A percentile compares a stretch with the other conserved stretches of the same genome.
Evolutionary conservation across 2,797 vertebrate genomes (phyloP).

Genomic region (Pteronotus mesoamericanus): DNA sequence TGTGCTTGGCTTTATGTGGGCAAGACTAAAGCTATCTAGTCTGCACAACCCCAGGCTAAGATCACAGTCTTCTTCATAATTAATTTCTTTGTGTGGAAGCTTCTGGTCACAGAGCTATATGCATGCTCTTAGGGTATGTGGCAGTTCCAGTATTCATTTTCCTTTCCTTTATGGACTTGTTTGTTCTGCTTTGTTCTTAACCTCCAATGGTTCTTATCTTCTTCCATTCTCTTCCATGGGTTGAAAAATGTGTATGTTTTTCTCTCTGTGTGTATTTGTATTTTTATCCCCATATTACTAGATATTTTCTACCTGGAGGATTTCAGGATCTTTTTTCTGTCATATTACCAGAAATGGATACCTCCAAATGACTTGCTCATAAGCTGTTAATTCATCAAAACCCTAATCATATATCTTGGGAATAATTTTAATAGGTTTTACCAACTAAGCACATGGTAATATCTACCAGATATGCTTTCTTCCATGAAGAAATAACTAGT

Average conservation of each 20-base stretch:
- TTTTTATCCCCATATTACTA: background rate
- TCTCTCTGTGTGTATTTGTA: background rate
- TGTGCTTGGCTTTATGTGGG: background rate
- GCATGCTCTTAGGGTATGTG: no score
- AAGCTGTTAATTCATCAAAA: background rate
- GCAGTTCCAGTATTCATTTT: background rate
- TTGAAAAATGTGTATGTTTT: background rate
- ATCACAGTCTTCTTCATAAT: background rate
- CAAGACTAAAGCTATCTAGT: background rate
- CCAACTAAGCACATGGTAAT: background rate
- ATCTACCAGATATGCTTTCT: background rate
- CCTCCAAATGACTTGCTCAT: background rate
- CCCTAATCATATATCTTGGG: background rate
- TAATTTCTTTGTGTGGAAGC: background rate
- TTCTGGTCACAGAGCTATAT: background rate
- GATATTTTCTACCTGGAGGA: background rate
- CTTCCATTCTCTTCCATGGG: background rate
- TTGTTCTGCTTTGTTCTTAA: background rate
- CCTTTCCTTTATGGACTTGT: background rate
- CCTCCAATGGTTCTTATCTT: background rate
- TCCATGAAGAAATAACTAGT: background rate
- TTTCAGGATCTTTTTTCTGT: background rate
- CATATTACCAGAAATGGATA: background rate
- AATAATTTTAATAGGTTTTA: background rate
- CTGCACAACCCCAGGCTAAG: background rate